Percentiles rank a stretch among this genome's conserved stretches.
Conservation (phyloP, 2,113 vertebrate genomes). For the Muscicapa adusta region DNA sequence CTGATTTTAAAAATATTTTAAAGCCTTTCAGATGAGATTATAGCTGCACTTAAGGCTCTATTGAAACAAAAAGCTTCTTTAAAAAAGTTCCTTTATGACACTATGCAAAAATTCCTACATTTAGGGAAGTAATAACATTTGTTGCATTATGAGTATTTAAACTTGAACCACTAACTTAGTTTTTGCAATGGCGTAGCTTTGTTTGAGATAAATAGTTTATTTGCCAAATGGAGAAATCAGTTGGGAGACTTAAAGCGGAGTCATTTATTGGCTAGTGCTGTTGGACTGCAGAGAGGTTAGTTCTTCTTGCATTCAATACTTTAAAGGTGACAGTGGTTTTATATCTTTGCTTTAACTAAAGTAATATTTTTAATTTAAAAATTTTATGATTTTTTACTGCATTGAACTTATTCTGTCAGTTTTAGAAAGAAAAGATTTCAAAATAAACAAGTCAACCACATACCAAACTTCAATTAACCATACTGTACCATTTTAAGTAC, state of each 20-base stretch:
- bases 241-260: background rate
- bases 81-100: background rate
- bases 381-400: background rate
- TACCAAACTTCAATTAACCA: background rate
- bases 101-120: background rate
- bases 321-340: background rate
- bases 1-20: background rate
- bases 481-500: background rate
- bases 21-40: background rate
- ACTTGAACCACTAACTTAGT: background rate
- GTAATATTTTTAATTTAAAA: background rate
- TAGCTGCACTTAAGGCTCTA: background rate
- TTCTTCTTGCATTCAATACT: background rate
- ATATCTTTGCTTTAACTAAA: background rate
- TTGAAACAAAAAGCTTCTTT: background rate
- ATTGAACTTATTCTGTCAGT: background rate
- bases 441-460: background rate
- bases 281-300: background rate
- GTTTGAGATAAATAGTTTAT: background rate
- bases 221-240: background rate
- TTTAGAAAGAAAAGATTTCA: background rate
- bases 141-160: background rate
- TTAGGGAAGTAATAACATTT: background rate
- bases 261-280: background rate
- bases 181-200: background rate